Percentiles rank a stretch among this genome's conserved stretches.
phyloP scores from a whole-genome alignment of 2,888 invertebrate species.

The Agonopterix subpropinquella region DNA sequence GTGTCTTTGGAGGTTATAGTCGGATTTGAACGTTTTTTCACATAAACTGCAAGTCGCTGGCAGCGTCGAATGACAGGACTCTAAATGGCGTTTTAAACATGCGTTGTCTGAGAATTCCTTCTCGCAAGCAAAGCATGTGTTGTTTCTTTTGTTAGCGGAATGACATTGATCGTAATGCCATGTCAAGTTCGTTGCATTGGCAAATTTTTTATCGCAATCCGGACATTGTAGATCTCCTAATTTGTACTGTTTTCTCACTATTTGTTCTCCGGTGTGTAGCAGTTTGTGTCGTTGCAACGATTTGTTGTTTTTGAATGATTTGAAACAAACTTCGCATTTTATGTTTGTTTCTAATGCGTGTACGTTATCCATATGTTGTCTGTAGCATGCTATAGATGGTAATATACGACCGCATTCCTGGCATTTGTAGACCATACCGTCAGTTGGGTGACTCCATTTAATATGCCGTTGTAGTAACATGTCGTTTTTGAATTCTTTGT shows the following conservation, averaged over 20 bases:
- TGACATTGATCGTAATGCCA: conserved; percentile 29
- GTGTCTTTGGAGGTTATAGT: conserved; percentile 27
- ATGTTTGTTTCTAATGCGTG: conserved; percentile 15
- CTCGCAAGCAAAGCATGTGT: conserved; percentile 15
- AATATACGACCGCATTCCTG: conserved; percentile 24
- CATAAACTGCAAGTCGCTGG: conserved; percentile 26
- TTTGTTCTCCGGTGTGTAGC: conserved; percentile 8
- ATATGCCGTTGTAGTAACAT: conserved; percentile 31
- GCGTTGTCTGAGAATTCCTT: conserved; percentile 23
- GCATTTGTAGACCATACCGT: conserved; percentile 31
- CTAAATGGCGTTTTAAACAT: conserved; percentile 25
- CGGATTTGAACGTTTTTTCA: conserved; percentile 28
- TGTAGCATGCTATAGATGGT: conserved; percentile 20
- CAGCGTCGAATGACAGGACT: conserved; percentile 25
- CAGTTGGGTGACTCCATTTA: conserved; percentile 30
- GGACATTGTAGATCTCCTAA: conserved; percentile 18
- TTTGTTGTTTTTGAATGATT: conserved; percentile 15
- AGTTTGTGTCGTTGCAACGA: conserved; percentile 12
- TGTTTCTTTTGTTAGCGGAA: conserved; percentile 6
- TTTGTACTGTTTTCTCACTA: conserved; percentile 9
- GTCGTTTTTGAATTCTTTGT: conserved; percentile 28
- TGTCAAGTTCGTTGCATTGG: conserved; percentile 19
- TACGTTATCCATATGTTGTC: conserved; percentile 27
- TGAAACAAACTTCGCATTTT: conserved; percentile 14
- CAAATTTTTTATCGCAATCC: conserved; percentile 19